Base-by-base conservation (phyloP, 2,113 vertebrate genomes). In the Lutjanus erythropterus region DNA sequence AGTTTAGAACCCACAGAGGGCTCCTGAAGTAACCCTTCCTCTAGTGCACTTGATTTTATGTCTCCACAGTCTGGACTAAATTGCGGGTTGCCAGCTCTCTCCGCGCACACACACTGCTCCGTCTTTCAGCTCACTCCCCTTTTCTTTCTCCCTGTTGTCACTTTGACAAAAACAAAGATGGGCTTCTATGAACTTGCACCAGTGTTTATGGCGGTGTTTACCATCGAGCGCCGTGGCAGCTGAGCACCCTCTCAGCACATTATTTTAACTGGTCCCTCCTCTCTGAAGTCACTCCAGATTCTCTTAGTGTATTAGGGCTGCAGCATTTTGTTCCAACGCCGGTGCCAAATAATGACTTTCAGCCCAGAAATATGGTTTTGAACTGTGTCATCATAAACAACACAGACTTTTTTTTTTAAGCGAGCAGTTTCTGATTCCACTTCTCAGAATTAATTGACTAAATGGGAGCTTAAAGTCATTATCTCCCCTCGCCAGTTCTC, bases 401-500 rank as follows among this genome's bases (percentile, higher is more conserved):
- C 79, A 46, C 42, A 68, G 58, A 35, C 73, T 52, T 71, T 49
- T 70, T 62, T 66, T 86, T 88, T 86, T 68, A n/a, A 65, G 59
- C 44, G 21, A 46, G 62, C 56, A 16, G 46, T 50, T 76, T 83
- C 81, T 59, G 56, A 86, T 81, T 81, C 79, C 89, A 75, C 86
- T 78, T 82, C 83, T 60, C 50, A 19, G 64, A 88, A 85, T 90
- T 81, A 88, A 86, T 87, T 83, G 89, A 84, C 75, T 84, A 86
- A 89, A 88, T 84, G 80, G 84, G 80, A 84, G 86, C 82, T 84
- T 91, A 87, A 87, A 88, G 86, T 87, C 89, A 87, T 89, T 91
- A 93, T 88, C 86, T 81, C 80, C 84, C 73, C 81, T 67, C 9
- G 79, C 83, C 88, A 70, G 80, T 64, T 83, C 81, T 78, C 75